A percentile compares a stretch with the other conserved stretches of the same genome.
Conservation (phyloP, 2,113 vertebrate species). For the Nothoprocta perdicaria region DNA sequence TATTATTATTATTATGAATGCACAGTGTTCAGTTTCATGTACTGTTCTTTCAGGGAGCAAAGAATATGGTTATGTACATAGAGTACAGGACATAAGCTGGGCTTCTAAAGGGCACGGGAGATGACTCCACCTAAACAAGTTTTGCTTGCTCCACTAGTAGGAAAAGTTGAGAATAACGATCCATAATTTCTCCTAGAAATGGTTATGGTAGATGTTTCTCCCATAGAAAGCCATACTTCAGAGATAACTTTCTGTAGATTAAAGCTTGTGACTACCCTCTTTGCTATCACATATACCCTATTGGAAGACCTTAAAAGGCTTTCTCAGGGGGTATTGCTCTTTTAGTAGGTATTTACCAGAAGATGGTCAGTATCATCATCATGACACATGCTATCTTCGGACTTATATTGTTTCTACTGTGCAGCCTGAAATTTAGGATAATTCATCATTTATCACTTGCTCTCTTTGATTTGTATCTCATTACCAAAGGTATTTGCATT, state of each 20-base stretch:
- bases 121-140: neutral
- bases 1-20: neutral
- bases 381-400: neutral
- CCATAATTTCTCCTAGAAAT: neutral
- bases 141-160: neutral
- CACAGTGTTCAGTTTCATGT: neutral
- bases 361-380: neutral
- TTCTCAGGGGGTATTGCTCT: neutral
- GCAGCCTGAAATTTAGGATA: neutral
- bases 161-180: neutral
- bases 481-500: constrained; percentile 30
- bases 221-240: neutral
- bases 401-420: neutral
- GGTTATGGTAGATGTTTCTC: neutral
- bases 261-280: neutral
- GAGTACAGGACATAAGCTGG: neutral
- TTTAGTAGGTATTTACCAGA: neutral
- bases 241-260: neutral
- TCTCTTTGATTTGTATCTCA: constrained; percentile 51
- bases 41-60: neutral
- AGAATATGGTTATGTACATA: neutral
- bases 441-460: constrained; percentile 12
- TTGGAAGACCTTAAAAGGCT: neutral
- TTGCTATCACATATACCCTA: neutral
- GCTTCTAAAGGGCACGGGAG: neutral